Conservation (phyloP, 2,113 vertebrate species). For the Xenopus laevis region DNA sequence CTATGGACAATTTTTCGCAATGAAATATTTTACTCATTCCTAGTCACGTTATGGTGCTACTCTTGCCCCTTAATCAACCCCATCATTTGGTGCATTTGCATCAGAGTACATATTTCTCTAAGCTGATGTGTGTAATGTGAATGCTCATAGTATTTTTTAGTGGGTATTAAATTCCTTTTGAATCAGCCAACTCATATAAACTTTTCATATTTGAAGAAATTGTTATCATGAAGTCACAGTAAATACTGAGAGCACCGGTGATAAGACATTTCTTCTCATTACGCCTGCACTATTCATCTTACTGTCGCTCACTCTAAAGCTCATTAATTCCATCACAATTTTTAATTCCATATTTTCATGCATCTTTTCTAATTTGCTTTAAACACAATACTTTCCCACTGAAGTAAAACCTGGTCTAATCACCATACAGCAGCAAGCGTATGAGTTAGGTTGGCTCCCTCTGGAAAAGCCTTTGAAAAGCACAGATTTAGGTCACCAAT, state of each 20-base stretch:
- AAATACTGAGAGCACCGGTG: background rate
- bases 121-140: too few species aligned
- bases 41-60: too few species aligned
- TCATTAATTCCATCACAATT: background rate
- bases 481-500: constrained; percentile 21
- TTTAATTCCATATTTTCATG: constrained; percentile 5
- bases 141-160: too few species aligned
- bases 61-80: too few species aligned
- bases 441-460: background rate
- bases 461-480: constrained; percentile 25
- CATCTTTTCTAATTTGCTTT: constrained; percentile 4
- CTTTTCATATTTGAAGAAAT: too few species aligned
- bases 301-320: background rate
- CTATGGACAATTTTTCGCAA: too few species aligned
- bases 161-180: too few species aligned
- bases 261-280: background rate
- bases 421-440: constrained; percentile 19
- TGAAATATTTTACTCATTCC: too few species aligned
- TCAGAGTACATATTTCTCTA: too few species aligned
- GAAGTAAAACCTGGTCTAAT: constrained; percentile 35
- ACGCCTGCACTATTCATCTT: background rate
- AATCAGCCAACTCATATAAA: too few species aligned
- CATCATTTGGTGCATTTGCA: too few species aligned
- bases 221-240: background rate
- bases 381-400: constrained; percentile 22